phyloP scores from a whole-genome alignment of 2,113 vertebrate genomes.

The Petaurus breviceps region DNA sequence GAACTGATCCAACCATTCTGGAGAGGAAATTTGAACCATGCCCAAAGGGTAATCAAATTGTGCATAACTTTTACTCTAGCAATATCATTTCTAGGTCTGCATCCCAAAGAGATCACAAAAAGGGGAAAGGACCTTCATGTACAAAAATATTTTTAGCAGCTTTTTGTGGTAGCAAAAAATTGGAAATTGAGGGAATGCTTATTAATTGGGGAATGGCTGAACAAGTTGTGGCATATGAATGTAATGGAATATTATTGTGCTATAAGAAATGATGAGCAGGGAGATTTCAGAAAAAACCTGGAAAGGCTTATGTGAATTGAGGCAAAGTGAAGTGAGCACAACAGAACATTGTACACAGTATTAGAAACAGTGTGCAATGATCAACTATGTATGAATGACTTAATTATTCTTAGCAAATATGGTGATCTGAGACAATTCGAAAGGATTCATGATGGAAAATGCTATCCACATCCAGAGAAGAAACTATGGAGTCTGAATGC shows the following conservation, averaged over 20 bases:
- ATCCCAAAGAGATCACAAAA: not conserved
- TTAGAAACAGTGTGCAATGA: not conserved
- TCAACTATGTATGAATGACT: not conserved
- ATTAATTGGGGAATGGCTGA: not conserved
- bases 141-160: not conserved
- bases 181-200: not conserved
- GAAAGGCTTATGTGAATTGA: not conserved
- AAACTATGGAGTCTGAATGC: too few relatives aligned
- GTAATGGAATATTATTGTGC: not conserved
- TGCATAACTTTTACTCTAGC: not conserved
- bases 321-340: not conserved
- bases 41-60: not conserved
- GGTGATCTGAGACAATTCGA: not conserved
- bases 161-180: not conserved
- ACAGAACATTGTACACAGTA: not conserved
- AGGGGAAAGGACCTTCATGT: not conserved
- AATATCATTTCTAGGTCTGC: not conserved
- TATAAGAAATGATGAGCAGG: not conserved
- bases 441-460: too few relatives aligned
- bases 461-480: not conserved
- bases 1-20: not conserved
- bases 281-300: not conserved
- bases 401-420: not conserved
- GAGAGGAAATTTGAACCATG: not conserved
- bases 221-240: not conserved